A percentile compares a stretch with the other conserved stretches of the same genome.
These are phyloP conservation scores for Drosophila pandora DNA, from an alignment of 1,140 invertebrate species.

Conservation along the genomic window DNA sequence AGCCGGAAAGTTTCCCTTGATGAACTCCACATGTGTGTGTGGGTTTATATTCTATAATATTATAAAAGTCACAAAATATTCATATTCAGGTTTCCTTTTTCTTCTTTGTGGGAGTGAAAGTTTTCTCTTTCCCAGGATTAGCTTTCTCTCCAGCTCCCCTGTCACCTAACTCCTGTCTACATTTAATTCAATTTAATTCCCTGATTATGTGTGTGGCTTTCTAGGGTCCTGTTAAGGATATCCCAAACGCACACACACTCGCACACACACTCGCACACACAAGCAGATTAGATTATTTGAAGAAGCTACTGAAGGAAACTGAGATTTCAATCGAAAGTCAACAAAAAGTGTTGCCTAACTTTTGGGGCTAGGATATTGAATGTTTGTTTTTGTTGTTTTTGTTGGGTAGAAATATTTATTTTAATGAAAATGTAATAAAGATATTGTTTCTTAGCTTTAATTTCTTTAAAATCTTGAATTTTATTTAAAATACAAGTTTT, in stretches of 20 bases:
- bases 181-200: slow-evolving; percentile 42
- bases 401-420: too few relatives aligned
- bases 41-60: slow-evolving; percentile 18
- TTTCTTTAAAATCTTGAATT: too few relatives aligned
- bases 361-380: not conserved
- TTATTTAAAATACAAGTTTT: not conserved
- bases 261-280: not conserved
- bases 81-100: slow-evolving; percentile 14
- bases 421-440: too few relatives aligned
- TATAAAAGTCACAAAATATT: slow-evolving; percentile 40
- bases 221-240: slow-evolving; percentile 5
- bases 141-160: not conserved
- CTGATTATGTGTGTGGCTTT: slow-evolving; percentile 34
- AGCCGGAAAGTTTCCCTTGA: slow-evolving; percentile 26
- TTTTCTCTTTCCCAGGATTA: slow-evolving; percentile 7
- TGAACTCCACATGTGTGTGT: slow-evolving; percentile 6
- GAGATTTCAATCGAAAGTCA: not conserved
- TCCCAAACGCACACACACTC: not conserved
- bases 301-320: slow-evolving; percentile 1
- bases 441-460: too few relatives aligned
- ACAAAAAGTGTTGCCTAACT: not conserved
- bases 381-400: too few relatives aligned
- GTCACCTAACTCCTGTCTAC: slow-evolving; percentile 10
- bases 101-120: slow-evolving; percentile 32
- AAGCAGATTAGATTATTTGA: slow-evolving; percentile 32